Conservation (phyloP, 2,888 invertebrate species). For the Uloborus plumipes region DNA sequence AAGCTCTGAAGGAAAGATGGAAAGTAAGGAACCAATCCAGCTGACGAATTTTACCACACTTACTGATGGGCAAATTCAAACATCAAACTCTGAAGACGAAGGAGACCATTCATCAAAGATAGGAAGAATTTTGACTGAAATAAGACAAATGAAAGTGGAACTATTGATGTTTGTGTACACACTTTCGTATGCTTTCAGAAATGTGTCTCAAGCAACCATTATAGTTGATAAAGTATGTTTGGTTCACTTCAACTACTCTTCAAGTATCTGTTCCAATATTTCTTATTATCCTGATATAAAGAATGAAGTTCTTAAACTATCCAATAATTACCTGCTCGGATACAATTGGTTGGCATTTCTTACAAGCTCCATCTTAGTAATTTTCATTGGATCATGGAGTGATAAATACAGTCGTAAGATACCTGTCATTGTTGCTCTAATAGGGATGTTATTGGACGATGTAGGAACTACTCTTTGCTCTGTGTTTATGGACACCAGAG, state of each 20-base stretch:
- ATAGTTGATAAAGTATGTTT: conserved; percentile 7
- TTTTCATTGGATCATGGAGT: conserved; percentile 29
- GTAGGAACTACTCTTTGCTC: not conserved
- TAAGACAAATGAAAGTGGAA: not conserved
- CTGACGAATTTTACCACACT: no score
- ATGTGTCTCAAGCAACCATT: not conserved
- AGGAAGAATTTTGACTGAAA: not conserved
- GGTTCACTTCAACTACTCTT: conserved; percentile 2
- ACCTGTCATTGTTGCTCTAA: conserved; percentile 3
- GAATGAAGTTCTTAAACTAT: not conserved
- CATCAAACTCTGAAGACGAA: not conserved
- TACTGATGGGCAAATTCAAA: no score
- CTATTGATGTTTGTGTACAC: conserved; percentile 7
- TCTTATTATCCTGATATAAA: not conserved
- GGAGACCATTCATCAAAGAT: not conserved
- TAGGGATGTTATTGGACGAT: conserved; percentile 13
- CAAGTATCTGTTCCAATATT: not conserved
- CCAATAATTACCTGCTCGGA: not conserved
- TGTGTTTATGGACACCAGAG: not conserved
- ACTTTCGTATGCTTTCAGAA: not conserved
- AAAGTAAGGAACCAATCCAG: no score
- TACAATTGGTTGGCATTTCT: not conserved
- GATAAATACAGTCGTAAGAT: conserved; percentile 29
- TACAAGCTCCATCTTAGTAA: not conserved
- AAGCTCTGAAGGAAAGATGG: no score